These are phyloP conservation scores for Musca vetustissima DNA, from an alignment of 1,140 invertebrate species.

Conservation along the genomic window DNA sequence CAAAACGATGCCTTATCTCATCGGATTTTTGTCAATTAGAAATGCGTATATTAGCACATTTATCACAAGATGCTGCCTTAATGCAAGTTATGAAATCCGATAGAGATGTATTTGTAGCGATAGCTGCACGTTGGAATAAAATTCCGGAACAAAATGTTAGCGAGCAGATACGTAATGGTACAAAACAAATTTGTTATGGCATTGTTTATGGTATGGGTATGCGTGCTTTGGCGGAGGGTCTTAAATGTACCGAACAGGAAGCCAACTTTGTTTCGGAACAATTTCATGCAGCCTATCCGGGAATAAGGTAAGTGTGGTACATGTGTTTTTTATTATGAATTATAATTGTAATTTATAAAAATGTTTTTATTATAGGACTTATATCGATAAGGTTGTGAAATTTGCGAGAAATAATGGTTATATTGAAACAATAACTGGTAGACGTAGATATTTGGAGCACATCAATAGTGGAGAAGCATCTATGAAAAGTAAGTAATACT, in stretches of 20 bases:
- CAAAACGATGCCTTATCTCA: conserved; percentile 70
- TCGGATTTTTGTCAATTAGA: conserved; percentile 97
- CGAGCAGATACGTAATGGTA: conserved; percentile 75
- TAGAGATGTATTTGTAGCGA: conserved; percentile 84
- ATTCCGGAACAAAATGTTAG: conserved; percentile 65
- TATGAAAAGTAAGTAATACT: conserved; percentile 62
- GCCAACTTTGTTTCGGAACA: conserved; percentile 77
- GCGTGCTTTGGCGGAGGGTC: conserved; percentile 77
- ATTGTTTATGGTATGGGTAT: conserved; percentile 97
- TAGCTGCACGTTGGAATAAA: conserved; percentile 82
- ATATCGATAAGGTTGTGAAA: conserved; percentile 67
- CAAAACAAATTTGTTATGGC: conserved; percentile 95
- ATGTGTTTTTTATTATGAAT: neutral
- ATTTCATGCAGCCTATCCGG: conserved; percentile 83
- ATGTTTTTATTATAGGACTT: conserved; percentile 57
- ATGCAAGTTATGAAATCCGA: conserved; percentile 69
- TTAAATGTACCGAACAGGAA: conserved; percentile 79
- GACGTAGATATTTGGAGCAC: conserved; percentile 76
- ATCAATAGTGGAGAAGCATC: conserved; percentile 68
- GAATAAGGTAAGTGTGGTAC: conserved; percentile 55
- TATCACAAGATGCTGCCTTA: conserved; percentile 78
- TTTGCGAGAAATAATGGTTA: conserved; percentile 74
- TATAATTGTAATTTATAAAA: neutral
- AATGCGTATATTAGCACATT: conserved; percentile 88
- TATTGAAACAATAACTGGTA: conserved; percentile 79